Conservation (phyloP, 2,888 invertebrate genomes). For the Epicampocera succincta region DNA sequence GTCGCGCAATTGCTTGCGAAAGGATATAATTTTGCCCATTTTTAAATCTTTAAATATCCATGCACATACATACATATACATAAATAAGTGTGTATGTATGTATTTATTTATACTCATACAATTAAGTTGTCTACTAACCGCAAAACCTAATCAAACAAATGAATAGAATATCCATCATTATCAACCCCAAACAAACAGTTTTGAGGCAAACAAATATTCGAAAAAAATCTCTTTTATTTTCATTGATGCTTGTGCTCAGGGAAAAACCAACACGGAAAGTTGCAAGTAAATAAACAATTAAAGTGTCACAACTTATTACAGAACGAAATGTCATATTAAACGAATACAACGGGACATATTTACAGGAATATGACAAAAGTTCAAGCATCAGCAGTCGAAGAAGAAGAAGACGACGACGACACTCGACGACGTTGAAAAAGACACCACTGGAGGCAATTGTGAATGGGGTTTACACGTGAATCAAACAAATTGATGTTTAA, state of each 20-base stretch:
- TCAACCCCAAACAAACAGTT: conserved; percentile 41
- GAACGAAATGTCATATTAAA: conserved; percentile 58
- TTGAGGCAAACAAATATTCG: conserved; percentile 17
- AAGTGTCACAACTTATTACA: conserved; percentile 72
- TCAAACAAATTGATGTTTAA: conserved; percentile 57
- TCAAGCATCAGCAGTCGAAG: background rate
- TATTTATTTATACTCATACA: background rate
- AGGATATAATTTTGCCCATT: too few species aligned
- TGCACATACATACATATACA: too few species aligned
- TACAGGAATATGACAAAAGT: conserved; percentile 32
- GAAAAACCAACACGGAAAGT: conserved; percentile 42
- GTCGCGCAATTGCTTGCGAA: too few species aligned
- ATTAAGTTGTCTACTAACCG: conserved; percentile 59
- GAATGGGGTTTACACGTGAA: conserved; percentile 35
- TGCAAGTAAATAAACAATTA: conserved; percentile 72
- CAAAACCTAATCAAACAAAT: conserved; percentile 68
- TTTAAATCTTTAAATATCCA: too few species aligned
- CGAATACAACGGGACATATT: background rate
- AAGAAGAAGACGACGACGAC: background rate
- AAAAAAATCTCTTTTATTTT: conserved; percentile 21
- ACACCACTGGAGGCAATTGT: conserved; percentile 39
- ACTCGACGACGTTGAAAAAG: conserved; percentile 32
- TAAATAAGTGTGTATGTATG: background rate
- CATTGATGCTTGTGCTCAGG: conserved; percentile 13
- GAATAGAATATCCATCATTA: conserved; percentile 40